Evolutionary conservation across 2,888 invertebrate species (phyloP).

Genomic region (Ophonus ardosiacus): DNA sequence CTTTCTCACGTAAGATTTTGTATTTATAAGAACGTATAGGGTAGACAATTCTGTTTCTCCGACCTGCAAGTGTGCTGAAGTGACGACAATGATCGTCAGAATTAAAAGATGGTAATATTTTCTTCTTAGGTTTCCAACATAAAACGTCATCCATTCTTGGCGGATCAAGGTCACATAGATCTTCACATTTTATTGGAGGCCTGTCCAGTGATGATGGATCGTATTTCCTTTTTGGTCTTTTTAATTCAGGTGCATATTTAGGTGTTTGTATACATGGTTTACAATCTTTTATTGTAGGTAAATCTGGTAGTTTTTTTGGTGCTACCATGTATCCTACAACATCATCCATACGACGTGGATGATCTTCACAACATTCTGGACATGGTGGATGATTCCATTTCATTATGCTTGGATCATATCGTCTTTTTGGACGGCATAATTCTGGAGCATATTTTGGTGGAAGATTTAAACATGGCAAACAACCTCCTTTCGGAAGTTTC

Average conservation of each 20-base stretch:
- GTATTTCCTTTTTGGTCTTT: conserved; percentile 54
- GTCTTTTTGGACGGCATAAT: neutral
- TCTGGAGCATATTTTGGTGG: conserved; percentile 2
- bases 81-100: neutral
- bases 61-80: neutral
- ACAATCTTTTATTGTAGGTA: conserved; percentile 62
- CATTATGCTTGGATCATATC: conserved; percentile 30
- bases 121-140: conserved; percentile 60
- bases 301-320: conserved; percentile 64
- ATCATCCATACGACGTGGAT: conserved; percentile 39
- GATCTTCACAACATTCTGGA: neutral
- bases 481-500: conserved; percentile 45
- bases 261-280: conserved; percentile 54
- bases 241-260: conserved; percentile 55
- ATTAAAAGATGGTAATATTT: conserved; percentile 56
- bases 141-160: conserved; percentile 63
- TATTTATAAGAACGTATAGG: neutral
- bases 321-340: conserved; percentile 50
- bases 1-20: neutral
- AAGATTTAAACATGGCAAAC: conserved; percentile 40
- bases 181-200: neutral
- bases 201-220: conserved; percentile 24
- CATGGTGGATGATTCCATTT: conserved; percentile 11
- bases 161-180: conserved; percentile 11
- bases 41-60: neutral